A percentile compares a stretch with the other conserved stretches of the same genome.
Conservation (phyloP, 2,888 invertebrate genomes). For the Pantelozetes paolii region DNA sequence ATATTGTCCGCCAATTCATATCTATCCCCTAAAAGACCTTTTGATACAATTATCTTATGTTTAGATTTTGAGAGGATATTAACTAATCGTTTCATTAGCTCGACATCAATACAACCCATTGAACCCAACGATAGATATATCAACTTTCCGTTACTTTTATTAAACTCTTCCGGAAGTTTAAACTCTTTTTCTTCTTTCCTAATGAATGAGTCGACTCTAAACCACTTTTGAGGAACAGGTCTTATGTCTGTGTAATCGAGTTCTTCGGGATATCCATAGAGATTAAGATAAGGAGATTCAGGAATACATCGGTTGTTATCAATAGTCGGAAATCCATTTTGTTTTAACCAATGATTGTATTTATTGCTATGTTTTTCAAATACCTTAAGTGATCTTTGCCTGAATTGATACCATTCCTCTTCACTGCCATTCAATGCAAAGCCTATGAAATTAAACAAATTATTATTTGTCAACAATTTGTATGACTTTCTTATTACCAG, state of each 20-base stretch:
- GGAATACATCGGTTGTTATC: not conserved
- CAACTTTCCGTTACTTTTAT: not conserved
- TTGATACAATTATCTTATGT: conserved; percentile 30
- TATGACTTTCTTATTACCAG: not conserved
- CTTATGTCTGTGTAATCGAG: conserved; percentile 5
- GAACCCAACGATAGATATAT: conserved; percentile 38
- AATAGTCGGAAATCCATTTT: not conserved
- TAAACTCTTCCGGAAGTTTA: not conserved
- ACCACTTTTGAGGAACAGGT: not conserved
- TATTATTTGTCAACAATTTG: not conserved
- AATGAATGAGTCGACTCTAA: not conserved
- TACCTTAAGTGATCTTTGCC: not conserved
- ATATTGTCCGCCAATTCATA: conserved; percentile 28
- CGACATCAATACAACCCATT: not conserved
- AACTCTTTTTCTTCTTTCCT: not conserved
- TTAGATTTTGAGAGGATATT: conserved; percentile 26
- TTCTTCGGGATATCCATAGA: not conserved
- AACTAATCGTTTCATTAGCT: conserved; percentile 31
- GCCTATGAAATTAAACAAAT: not conserved
- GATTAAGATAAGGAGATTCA: not conserved
- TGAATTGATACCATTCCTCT: not conserved
- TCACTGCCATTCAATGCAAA: not conserved
- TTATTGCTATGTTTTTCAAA: not conserved
- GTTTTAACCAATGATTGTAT: not conserved
- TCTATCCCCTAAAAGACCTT: not conserved